These are phyloP conservation scores for Alces alces DNA, from an alignment of 2,113 vertebrate species.

Conservation along the genomic window DNA sequence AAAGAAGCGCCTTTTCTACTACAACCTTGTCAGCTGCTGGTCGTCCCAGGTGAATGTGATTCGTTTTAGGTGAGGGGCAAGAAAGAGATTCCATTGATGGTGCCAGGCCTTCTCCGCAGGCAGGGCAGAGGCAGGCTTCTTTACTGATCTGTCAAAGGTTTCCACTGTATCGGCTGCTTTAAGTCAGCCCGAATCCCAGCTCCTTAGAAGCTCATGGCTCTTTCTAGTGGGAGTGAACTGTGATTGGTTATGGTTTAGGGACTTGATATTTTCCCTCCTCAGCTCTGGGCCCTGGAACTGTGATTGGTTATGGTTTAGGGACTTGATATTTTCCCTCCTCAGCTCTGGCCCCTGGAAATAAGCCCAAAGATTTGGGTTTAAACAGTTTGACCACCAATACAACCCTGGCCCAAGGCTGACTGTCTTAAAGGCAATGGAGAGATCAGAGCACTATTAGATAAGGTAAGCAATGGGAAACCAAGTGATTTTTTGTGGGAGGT, in stretches of 20 bases:
- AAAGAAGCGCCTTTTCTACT: background rate
- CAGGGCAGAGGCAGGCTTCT: background rate
- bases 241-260: background rate
- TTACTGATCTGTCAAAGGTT: background rate
- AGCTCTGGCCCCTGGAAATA: background rate
- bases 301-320: background rate
- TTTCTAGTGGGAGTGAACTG: background rate
- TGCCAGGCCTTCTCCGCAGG: background rate
- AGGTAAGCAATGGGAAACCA: background rate
- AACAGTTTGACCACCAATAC: background rate
- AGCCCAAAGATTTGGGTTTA: background rate
- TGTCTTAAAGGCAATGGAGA: background rate
- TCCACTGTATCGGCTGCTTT: background rate
- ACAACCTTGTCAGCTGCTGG: background rate
- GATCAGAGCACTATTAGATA: background rate
- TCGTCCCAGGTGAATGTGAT: background rate
- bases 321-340: background rate
- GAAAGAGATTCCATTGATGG: background rate
- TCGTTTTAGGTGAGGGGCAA: background rate
- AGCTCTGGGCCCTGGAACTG: background rate
- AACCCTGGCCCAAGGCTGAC: background rate
- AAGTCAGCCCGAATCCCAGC: background rate
- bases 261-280: background rate
- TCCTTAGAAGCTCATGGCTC: background rate
- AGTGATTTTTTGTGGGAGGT: background rate